These are phyloP conservation scores for Resseliella maxima DNA, from an alignment of 2,888 invertebrate species.

Conservation along the genomic window DNA sequence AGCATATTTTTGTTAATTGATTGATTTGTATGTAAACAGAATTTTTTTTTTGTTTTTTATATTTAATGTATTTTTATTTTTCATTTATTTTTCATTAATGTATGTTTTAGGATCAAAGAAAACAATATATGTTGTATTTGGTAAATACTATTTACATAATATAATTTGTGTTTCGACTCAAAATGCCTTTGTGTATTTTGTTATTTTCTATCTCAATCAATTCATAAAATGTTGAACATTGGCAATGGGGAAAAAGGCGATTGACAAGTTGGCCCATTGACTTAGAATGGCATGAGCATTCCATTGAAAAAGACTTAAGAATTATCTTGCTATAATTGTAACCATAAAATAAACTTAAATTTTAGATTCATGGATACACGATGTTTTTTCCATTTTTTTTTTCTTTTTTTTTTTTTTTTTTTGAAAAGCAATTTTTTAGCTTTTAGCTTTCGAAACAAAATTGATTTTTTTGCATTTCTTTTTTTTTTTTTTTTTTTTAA, in stretches of 20 bases:
- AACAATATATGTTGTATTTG: neutral
- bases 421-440: slow-evolving; percentile 15
- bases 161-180: neutral
- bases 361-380: neutral
- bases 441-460: slow-evolving; percentile 26
- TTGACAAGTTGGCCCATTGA: neutral
- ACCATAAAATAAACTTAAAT: slow-evolving; percentile 17
- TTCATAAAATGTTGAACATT: neutral
- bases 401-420: neutral
- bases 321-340: neutral
- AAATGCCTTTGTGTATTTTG: neutral
- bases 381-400: neutral
- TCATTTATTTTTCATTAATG: neutral
- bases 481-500: neutral
- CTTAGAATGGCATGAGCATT: neutral
- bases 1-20: no score
- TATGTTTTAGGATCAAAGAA: neutral
- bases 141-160: slow-evolving; percentile 31
- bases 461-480: neutral
- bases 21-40: neutral
- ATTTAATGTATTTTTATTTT: neutral
- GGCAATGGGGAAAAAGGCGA: neutral
- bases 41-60: neutral
- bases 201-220: neutral
- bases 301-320: neutral